Percentiles rank a stretch among this genome's conserved stretches.
phyloP scores from a whole-genome alignment of 2,797 vertebrate species.

The Xenopus petersii region DNA sequence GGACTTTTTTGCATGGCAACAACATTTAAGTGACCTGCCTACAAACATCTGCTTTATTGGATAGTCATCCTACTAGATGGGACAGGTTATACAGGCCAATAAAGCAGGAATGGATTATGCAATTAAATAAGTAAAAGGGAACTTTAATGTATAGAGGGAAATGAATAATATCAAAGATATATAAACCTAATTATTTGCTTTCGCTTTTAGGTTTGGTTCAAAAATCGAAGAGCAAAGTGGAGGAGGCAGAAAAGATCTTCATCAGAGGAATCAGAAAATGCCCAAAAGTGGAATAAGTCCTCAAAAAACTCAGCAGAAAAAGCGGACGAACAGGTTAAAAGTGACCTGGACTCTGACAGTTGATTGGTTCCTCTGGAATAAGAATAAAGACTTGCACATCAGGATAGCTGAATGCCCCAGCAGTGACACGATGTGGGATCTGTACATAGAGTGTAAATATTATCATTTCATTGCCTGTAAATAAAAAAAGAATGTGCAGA shows the following conservation, averaged over 20 bases:
- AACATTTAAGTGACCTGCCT: no score
- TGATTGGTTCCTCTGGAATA: constrained; percentile 69
- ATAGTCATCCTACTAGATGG: no score
- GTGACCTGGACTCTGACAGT: constrained; percentile 93
- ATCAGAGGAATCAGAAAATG: constrained; percentile 91
- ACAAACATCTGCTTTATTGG: no score
- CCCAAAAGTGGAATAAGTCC: constrained; percentile 90
- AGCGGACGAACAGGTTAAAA: constrained; percentile 80
- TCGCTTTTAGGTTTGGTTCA: constrained; percentile 91
- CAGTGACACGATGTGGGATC: constrained; percentile 65
- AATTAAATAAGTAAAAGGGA: no score
- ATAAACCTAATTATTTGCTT: not conserved
- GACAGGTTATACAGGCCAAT: no score
- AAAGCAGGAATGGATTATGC: no score
- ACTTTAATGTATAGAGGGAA: no score
- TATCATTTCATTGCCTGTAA: constrained; percentile 60
- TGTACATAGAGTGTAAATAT: constrained; percentile 80
- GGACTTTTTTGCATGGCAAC: no score
- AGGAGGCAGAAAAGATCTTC: constrained; percentile 93
- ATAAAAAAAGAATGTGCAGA: constrained; percentile 45
- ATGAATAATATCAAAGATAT: not conserved
- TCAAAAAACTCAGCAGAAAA: constrained; percentile 80
- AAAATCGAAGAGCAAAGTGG: constrained; percentile 97
- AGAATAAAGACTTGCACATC: constrained; percentile 55
- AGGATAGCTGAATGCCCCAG: constrained; percentile 72